A percentile compares a stretch with the other conserved stretches of the same genome.
Conservation (phyloP, 2,888 invertebrate genomes). For the Nysson spinosus region DNA sequence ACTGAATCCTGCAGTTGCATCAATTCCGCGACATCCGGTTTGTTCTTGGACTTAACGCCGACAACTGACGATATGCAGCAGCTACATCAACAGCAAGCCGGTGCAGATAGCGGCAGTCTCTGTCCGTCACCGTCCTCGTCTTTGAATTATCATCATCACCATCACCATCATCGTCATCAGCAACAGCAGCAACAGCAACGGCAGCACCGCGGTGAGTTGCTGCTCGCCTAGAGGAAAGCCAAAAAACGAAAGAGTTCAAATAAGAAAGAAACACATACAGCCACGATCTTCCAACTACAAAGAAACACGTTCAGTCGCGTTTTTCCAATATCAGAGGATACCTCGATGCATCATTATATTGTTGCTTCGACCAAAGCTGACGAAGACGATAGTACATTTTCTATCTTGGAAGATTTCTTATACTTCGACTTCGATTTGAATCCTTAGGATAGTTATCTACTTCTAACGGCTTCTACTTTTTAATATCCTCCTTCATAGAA, state of each 20-base stretch:
- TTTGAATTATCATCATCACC: slow-evolving; percentile 48
- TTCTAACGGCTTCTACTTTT: too few species aligned
- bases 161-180: slow-evolving; percentile 72
- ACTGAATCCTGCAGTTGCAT: slow-evolving; percentile 66
- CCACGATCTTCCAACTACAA: slow-evolving; percentile 28
- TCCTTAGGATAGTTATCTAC: too few species aligned
- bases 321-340: slow-evolving; percentile 16
- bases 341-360: slow-evolving; percentile 5
- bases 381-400: slow-evolving; percentile 48
- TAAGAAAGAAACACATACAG: slow-evolving; percentile 30
- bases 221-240: slow-evolving; percentile 79
- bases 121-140: slow-evolving; percentile 68
- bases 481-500: too few species aligned
- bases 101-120: slow-evolving; percentile 56
- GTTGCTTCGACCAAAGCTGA: slow-evolving; percentile 38
- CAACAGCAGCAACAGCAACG: slow-evolving; percentile 78
- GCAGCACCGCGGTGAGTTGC: slow-evolving; percentile 77
- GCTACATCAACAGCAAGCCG: slow-evolving; percentile 53
- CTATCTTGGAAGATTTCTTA: neutral
- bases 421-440: too few species aligned
- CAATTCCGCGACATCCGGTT: slow-evolving; percentile 68
- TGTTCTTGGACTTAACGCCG: slow-evolving; percentile 69
- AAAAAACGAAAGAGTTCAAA: slow-evolving; percentile 32
- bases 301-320: slow-evolving; percentile 11
- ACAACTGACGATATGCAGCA: slow-evolving; percentile 63